Conservation (phyloP, 2,113 vertebrate species). For the Anseranas semipalmata region DNA sequence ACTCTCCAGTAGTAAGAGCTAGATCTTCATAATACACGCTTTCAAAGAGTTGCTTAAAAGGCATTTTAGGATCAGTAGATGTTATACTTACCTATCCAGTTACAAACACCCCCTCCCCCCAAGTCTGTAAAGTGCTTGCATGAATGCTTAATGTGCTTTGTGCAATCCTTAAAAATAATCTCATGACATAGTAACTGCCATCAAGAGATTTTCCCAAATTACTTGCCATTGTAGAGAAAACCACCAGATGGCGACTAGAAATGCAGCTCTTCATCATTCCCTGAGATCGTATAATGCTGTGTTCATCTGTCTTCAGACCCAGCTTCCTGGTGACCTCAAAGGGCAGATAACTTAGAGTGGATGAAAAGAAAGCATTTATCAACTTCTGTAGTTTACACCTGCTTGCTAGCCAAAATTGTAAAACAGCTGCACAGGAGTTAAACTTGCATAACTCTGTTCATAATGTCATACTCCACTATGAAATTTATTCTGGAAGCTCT, state of each 20-base stretch:
- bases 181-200: not conserved
- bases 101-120: not conserved
- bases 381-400: slow-evolving; percentile 9
- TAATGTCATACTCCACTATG: not conserved
- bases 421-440: not conserved
- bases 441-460: not conserved
- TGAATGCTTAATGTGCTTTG: not conserved
- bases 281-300: not conserved
- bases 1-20: not conserved
- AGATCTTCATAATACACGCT: not conserved
- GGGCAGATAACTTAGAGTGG: not conserved
- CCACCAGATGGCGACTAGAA: slow-evolving; percentile 62
- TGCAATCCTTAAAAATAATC: not conserved
- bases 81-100: not conserved
- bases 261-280: slow-evolving; percentile 14
- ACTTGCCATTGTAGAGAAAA: slow-evolving; percentile 2
- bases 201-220: not conserved
- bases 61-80: not conserved
- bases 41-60: not conserved
- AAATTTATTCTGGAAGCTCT: slow-evolving; percentile 13
- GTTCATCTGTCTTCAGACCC: slow-evolving; percentile 12
- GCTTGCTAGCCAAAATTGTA: slow-evolving; percentile 16
- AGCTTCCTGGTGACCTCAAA: slow-evolving; percentile 32
- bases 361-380: slow-evolving; percentile 56
- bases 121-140: not conserved